Conservation (phyloP, 2,888 invertebrate genomes). For the Escarpia spicata region DNA sequence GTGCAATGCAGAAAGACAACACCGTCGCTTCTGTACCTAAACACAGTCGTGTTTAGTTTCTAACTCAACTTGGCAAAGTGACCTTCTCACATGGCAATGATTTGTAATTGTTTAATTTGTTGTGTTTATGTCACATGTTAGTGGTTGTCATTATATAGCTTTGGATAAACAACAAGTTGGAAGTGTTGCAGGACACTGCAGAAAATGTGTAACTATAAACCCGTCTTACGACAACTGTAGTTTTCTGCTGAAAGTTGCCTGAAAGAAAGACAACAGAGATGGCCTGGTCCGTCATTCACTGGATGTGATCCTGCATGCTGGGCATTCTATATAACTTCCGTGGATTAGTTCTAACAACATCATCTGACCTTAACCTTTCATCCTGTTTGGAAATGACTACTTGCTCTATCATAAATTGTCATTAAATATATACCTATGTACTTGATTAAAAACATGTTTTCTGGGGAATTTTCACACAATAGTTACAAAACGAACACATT, state of each 20-base stretch:
- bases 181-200: not conserved
- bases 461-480: not conserved
- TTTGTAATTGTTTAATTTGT: not conserved
- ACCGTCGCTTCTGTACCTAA: not conserved
- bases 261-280: not conserved
- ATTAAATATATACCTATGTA: no score
- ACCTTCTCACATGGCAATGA: conserved; percentile 8
- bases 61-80: not conserved
- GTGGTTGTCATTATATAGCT: not conserved
- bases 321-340: not conserved
- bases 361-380: not conserved
- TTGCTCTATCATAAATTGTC: not conserved
- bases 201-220: not conserved
- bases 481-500: not conserved
- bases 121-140: not conserved
- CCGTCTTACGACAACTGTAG: not conserved
- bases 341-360: not conserved
- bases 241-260: not conserved
- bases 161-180: not conserved
- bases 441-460: not conserved
- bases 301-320: not conserved
- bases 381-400: not conserved
- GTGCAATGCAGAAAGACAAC: not conserved
- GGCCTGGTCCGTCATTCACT: not conserved
- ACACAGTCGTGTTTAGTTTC: not conserved